Evolutionary conservation across 2,888 invertebrate genomes (phyloP), one percentile per base, ranked within the genome.

Genomic region (Coelopa pilipes): DNA sequence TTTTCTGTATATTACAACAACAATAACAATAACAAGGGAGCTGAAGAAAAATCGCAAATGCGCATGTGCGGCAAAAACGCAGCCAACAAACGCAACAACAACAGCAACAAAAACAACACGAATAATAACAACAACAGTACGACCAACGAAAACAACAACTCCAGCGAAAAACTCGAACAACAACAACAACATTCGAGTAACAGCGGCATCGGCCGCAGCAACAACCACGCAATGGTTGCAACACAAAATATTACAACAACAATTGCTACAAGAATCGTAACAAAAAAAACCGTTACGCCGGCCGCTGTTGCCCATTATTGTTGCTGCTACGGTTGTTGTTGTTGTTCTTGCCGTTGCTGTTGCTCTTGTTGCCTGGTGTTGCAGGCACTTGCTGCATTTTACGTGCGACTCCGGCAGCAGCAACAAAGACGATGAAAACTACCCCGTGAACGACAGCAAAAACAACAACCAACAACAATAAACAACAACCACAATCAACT

Each of bases 21-120:
- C 53, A 53, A 53, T 11, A 53, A 53, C 53, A 15, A 53, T 21
- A 49, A 19, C 50, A 24, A 12, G 21, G 24, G 21, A 66, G 49
- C 17, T 19, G 13, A 47, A 66, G 19, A 46, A 46, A 46, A 49
- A 19, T 50, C 11, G n/a, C 66, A 12, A 19, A 12, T 49, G 47
- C 65, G 19, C 65, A 65, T 47, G 47, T 49, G 59, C 49, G 34
- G 34, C 24, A 62, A 62, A 62, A 62, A 62, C 15, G 24, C 53
- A 4, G 10, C 5, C 2, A 34, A 62, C n/a, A 34, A 62, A 34
- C 34, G 62, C 15, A 34, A 34, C 24, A 34, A 34, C n/a, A 34
- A 15, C 15, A 47, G 47, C 65, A 65, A 49, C 65, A 66, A 49
- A 45, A 66, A 47, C 65, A 34, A 34, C 34, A 4, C 34, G 34